These are phyloP conservation scores for Zenarchopterus dispar DNA, from an alignment of 2,797 vertebrate species.

Conservation along the genomic window DNA sequence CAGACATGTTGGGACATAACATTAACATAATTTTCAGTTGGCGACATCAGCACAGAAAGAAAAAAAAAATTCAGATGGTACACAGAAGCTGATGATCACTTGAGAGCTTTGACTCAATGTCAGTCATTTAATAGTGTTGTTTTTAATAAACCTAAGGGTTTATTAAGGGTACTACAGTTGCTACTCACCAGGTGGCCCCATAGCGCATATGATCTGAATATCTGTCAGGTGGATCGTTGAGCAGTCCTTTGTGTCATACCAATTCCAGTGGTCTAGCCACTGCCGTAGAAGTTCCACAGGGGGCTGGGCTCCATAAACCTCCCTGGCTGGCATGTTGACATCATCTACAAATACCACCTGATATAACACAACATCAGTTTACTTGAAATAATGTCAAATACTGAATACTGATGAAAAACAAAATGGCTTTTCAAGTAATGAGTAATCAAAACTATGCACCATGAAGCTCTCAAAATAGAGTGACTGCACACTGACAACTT, in stretches of 20 bases:
- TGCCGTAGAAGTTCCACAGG: slow-evolving; percentile 92
- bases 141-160: no score
- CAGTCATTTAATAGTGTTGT: not conserved
- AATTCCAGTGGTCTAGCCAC: slow-evolving; percentile 94
- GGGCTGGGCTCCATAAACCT: slow-evolving; percentile 92
- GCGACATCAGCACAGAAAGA: no score
- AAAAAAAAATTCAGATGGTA: no score
- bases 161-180: not conserved
- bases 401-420: not conserved
- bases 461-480: not conserved
- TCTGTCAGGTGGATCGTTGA: slow-evolving; percentile 88
- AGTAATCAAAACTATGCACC: not conserved
- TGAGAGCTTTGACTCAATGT: not conserved
- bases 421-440: no score
- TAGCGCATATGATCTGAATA: slow-evolving; percentile 90
- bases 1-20: no score
- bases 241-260: slow-evolving; percentile 93
- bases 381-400: not conserved
- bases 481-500: not conserved
- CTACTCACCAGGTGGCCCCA: slow-evolving; percentile 91
- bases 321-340: slow-evolving; percentile 93
- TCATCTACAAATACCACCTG: slow-evolving; percentile 95
- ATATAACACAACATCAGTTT: slow-evolving; percentile 8
- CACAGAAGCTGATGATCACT: slow-evolving; percentile 6
- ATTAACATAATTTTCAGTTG: no score